phyloP scores from a whole-genome alignment of 2,888 invertebrate genomes.

The Apamea epomidion region DNA sequence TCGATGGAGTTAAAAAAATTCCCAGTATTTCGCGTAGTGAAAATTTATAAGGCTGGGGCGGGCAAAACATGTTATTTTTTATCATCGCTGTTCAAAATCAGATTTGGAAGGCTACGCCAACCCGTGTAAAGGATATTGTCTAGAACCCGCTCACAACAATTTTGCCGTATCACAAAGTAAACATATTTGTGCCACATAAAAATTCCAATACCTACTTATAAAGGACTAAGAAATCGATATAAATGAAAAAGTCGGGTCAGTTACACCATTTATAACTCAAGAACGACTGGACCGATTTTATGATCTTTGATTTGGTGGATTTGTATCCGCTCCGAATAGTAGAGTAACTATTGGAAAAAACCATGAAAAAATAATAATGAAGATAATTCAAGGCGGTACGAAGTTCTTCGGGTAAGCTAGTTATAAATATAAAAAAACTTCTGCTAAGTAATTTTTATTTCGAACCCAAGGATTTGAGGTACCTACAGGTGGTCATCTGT shows the following conservation, averaged over 20 bases:
- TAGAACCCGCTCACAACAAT: not conserved
- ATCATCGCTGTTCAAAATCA: not conserved
- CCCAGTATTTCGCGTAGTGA: not conserved
- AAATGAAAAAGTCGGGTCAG: not conserved
- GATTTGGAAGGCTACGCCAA: not conserved
- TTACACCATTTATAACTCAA: not conserved
- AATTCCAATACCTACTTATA: not conserved
- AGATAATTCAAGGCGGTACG: not conserved
- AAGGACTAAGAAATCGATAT: not conserved
- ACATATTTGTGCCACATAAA: not conserved
- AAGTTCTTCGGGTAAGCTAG: not conserved
- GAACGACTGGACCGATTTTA: not conserved
- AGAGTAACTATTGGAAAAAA: not conserved
- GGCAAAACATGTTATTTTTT: not conserved
- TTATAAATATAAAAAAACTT: not conserved
- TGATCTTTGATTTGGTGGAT: not conserved
- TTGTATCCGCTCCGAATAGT: not conserved
- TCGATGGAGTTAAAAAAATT: conserved; percentile 21
- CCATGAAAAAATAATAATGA: not conserved
- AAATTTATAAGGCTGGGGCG: not conserved
- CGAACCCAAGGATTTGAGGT: not conserved
- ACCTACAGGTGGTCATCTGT: not conserved
- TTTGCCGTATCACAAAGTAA: not conserved
- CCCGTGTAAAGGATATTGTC: not conserved
- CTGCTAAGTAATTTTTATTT: not conserved